Base-by-base conservation (phyloP, 1,140 invertebrate genomes). In the Leptinotarsa defecta region DNA sequence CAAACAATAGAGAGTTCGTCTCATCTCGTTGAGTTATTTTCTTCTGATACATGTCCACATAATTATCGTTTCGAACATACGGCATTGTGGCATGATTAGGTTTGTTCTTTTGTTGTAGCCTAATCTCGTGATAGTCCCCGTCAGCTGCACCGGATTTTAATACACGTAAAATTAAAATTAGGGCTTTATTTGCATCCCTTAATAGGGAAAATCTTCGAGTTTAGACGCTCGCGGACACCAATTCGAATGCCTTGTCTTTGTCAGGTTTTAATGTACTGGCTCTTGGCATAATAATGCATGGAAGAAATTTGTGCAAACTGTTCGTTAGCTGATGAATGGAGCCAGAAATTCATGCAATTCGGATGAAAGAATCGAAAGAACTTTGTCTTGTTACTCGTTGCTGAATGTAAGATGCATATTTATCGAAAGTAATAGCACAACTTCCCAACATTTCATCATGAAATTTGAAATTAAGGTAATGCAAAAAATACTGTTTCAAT, bases 131-230 rank as follows among this genome's bases (percentile, higher is more conserved):
- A 80, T 77, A 79, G 72, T 74, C 67, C 67, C 78, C 84, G 86
- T 87, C 86, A 88, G 86, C 86, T 88, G 86, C 82, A 85, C 82
- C 82, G 81, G 82, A 86, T 88, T 88, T 87, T 88, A 88, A 88
- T 88, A 88, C 86, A 87, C 86, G 87, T 86, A 85, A 89, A 88
- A 88, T 89, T 88, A 88, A 89, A 88, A 88, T 88, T 88, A 88
- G 86, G 86, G 85, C 84, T 86, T 85, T 85, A 88, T 89, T 89
- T 89, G 87, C 88, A 89, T 89, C 81, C 81, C 82, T 86, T 88
- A 88, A 88, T 88, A 84, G 87, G 85, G 87, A 88, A 88, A 86
- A 82, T 76, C 79, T 76, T 77, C n/a, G 63, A 71, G 69, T 71
- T 71, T 71, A 71, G 49, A 71, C 52, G 52, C 52, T 57, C 0